These are phyloP conservation scores for Styela clava DNA, from an alignment of 23 tunicate species.

Conservation along the genomic window DNA sequence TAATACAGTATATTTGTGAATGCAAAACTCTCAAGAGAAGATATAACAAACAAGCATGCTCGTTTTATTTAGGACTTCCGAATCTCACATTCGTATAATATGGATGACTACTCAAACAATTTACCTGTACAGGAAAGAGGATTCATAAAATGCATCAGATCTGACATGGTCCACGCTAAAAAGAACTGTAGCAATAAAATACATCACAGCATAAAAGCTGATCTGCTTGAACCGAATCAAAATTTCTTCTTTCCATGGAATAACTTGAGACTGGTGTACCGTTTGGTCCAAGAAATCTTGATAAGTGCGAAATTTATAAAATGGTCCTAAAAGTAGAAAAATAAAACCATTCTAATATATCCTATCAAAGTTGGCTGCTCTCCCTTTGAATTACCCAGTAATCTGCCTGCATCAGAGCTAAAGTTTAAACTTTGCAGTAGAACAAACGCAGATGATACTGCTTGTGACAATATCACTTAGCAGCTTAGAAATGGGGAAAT, in stretches of 20 bases:
- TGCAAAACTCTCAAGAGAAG: no score
- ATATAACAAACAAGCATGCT: no score
- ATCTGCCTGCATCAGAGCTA: no score
- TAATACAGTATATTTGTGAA: no score
- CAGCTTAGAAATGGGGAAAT: no score
- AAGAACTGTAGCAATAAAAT: constrained; percentile 29
- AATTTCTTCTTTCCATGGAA: constrained; percentile 65
- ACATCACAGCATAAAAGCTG: constrained; percentile 35
- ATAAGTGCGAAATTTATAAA: constrained; percentile 68
- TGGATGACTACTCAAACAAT: no score
- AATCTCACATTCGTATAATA: no score
- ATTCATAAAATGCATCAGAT: constrained; percentile 52
- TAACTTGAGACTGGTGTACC: not conserved
- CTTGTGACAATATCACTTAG: no score
- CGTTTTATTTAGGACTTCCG: no score
- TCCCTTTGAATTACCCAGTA: no score
- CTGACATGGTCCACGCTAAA: constrained; percentile 40
- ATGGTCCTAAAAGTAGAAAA: constrained; percentile 51
- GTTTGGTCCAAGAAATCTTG: constrained; percentile 42
- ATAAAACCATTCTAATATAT: not conserved
- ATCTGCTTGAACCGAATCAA: constrained; percentile 36
- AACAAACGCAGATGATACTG: no score
- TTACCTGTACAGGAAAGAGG: constrained; percentile 47
- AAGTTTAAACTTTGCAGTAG: no score
- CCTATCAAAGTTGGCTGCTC: not conserved